A percentile compares a stretch with the other conserved stretches of the same genome.
Evolutionary conservation across 2,888 invertebrate species (phyloP).

Genomic region (Nomada fucata): DNA sequence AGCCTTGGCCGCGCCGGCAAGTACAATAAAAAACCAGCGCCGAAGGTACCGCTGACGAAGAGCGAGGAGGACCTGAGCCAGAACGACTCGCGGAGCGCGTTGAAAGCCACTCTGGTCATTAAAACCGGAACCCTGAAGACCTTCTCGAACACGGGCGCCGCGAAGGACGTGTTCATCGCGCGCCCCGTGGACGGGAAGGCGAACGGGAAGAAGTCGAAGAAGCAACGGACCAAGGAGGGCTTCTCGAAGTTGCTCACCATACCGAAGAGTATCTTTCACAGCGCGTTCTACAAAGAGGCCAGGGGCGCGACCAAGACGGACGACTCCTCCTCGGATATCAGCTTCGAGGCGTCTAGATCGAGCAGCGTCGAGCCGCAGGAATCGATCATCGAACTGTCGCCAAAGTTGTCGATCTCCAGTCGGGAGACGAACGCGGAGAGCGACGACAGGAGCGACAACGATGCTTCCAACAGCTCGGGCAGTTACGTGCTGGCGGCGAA

Average conservation of each 20-base stretch:
- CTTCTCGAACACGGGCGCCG: constrained; percentile 71
- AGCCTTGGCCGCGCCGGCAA: constrained; percentile 83
- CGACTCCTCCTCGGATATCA: constrained; percentile 62
- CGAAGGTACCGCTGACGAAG: constrained; percentile 81
- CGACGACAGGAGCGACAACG: constrained; percentile 24
- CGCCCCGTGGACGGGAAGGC: constrained; percentile 63
- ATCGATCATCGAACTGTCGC: constrained; percentile 51
- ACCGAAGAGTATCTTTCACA: constrained; percentile 80
- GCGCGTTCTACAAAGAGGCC: constrained; percentile 78
- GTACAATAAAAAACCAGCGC: constrained; percentile 86
- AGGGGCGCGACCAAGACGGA: constrained; percentile 61
- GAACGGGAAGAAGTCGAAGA: constrained; percentile 67
- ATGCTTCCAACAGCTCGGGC: constrained; percentile 26
- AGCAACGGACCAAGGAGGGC: constrained; percentile 74
- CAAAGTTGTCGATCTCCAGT: constrained; percentile 29
- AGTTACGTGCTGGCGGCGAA: constrained; percentile 28
- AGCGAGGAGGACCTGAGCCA: constrained; percentile 65
- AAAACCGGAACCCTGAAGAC: constrained; percentile 84
- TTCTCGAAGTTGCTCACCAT: constrained; percentile 79
- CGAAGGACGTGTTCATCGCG: constrained; percentile 75
- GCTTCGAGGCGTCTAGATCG: constrained; percentile 72
- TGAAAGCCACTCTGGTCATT: constrained; percentile 85
- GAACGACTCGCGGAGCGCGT: constrained; percentile 75
- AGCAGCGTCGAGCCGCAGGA: constrained; percentile 72
- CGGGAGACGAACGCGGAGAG: constrained; percentile 17